A percentile compares a stretch with the other conserved stretches of the same genome.
Evolutionary conservation across 2,797 vertebrate genomes (phyloP).

Genomic region (Eulemur rubriventer): DNA sequence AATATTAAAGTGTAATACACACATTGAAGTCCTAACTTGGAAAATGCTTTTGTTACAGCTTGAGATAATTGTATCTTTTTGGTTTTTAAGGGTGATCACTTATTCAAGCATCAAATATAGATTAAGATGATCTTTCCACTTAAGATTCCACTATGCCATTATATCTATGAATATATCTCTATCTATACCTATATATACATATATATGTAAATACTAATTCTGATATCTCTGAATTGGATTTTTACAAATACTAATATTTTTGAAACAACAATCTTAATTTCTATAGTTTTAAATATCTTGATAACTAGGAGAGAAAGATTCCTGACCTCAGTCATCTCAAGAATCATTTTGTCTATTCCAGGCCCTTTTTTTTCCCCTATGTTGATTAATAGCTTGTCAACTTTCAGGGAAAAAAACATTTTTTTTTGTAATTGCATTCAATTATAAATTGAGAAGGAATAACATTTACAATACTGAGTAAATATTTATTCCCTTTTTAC

Average conservation of each 20-base stretch:
- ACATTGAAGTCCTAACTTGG: not conserved
- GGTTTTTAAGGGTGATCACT: not conserved
- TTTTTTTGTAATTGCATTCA: not conserved
- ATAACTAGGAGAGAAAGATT: not conserved
- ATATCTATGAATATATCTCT: not conserved
- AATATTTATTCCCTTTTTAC: not conserved
- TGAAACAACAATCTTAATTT: not conserved
- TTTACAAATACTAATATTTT: not conserved
- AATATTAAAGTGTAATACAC: not conserved
- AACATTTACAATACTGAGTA: not conserved
- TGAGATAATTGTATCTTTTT: not conserved
- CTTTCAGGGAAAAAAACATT: not conserved
- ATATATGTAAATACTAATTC: not conserved
- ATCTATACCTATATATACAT: not conserved
- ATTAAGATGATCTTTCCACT: not conserved
- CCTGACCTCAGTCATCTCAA: not conserved
- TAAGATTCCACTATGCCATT: not conserved
- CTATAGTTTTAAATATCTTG: not conserved
- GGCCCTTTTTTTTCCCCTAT: not conserved
- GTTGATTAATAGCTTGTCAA: not conserved
- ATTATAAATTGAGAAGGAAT: not conserved
- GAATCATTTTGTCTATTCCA: not conserved
- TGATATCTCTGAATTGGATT: not conserved
- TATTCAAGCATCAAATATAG: not conserved
- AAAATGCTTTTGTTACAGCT: not conserved